Base-by-base conservation (phyloP, 2,888 invertebrate species). In the Empis livida region DNA sequence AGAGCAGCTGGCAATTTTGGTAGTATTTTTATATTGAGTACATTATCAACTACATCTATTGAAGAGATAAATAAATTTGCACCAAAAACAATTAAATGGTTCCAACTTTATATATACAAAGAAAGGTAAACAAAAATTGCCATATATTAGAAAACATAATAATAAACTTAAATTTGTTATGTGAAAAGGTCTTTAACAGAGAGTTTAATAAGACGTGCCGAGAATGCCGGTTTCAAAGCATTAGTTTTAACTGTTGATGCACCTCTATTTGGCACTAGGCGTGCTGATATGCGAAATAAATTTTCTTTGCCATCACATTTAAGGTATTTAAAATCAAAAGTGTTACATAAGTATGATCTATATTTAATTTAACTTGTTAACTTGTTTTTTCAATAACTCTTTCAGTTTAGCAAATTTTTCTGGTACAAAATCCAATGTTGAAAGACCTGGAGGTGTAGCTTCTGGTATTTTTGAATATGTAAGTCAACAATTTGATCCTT, bases 31-130 rank as follows among this genome's bases (percentile, higher is more conserved):
- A 89, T 81, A 17, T 70, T 91, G 46, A 92, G 92, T 55, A 94
- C 93, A 1, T 76, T 93, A 51, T 74, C 92, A 0, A 94, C 91
- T 1, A 82, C 80, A 55, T 88, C 89, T 38, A 78, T 95, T 45
- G 94, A 94, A 68, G 90, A 93, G 63, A 81, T 94, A 2, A 85
- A 89, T 0, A 64, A 73, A 49, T 83, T 80, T 1, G 84, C 87
- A 2, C 89, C 91, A 0, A 65, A 77, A 13, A 80, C 79, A 0
- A 71, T 78, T 15, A 88, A 87, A 63, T 94, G 92, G 91, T 91
- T 92, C 64, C 92, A 96, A 67, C 74, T 95, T 1, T 95, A 94
- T 63, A 83, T 95, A 54, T 92, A 89, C 65, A 84, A 76, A 51
- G 84, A 92, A 64, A 78, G 86, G 84, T 83, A 31, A 42, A 53